A percentile compares a stretch with the other conserved stretches of the same genome.
Conservation (phyloP, 92 coral and sea anemone genomes). For the Paragorgia papillata region DNA sequence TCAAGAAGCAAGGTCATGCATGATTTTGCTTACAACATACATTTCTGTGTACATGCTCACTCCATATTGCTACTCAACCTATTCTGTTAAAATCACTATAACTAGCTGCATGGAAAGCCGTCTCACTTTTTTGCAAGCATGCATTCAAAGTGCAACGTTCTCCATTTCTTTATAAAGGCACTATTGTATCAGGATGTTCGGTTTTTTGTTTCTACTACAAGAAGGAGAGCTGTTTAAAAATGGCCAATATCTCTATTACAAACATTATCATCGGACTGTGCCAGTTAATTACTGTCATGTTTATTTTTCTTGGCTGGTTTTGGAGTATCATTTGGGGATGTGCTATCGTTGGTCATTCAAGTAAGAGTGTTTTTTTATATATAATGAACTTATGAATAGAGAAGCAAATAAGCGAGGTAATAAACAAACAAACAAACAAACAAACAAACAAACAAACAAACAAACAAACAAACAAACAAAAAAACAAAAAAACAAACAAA, state of each 20-base stretch:
- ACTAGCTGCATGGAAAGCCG: too few species aligned
- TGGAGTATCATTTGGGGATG: constrained; percentile 99
- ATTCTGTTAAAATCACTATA: too few species aligned
- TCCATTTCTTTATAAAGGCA: constrained; percentile 61
- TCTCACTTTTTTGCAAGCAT: too few species aligned
- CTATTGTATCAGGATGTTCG: constrained; percentile 76
- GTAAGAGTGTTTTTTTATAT: constrained; percentile 45
- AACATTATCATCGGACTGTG: constrained; percentile 86
- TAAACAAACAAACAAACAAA: background rate
- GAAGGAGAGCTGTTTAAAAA: constrained; percentile 56
- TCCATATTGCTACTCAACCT: too few species aligned
- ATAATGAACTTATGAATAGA: background rate
- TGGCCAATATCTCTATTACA: constrained; percentile 64
- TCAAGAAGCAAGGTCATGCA: too few species aligned
- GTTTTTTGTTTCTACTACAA: constrained; percentile 73
- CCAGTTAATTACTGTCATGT: constrained; percentile 83
- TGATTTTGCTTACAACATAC: too few species aligned
- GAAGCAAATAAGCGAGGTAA: too few species aligned
- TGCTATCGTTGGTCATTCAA: constrained; percentile 91
- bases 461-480: background rate
- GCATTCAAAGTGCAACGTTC: too few species aligned
- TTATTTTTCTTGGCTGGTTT: constrained; percentile 91
- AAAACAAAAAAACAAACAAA: background rate
- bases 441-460: background rate
- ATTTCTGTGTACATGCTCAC: too few species aligned